Conservation (phyloP, 2,797 vertebrate species). For the Propithecus deckenii region DNA sequence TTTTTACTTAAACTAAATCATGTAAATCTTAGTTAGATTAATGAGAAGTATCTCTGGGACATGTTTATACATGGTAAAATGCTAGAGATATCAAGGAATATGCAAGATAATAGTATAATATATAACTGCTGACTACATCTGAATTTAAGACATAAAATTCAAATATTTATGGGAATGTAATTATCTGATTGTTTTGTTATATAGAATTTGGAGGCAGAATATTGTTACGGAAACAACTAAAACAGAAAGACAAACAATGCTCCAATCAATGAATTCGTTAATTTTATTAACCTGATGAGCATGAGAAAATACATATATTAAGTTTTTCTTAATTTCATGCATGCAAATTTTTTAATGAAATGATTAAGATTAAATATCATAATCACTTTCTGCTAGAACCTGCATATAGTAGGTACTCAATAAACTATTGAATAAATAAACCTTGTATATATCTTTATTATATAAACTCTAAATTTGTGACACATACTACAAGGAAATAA, state of each 20-base stretch:
- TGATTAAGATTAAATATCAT: neutral
- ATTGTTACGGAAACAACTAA: neutral
- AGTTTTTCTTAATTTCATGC: neutral
- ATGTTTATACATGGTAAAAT: neutral
- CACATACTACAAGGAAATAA: neutral
- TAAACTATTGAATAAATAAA: neutral
- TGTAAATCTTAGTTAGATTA: neutral
- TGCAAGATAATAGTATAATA: neutral
- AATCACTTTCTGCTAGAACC: neutral
- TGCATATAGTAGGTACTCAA: neutral
- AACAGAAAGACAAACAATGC: neutral
- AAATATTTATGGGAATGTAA: neutral
- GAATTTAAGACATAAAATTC: neutral
- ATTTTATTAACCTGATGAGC: neutral
- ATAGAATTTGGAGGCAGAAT: neutral
- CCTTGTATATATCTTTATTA: neutral
- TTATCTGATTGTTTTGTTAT: neutral
- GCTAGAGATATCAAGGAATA: neutral
- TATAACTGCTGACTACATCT: neutral
- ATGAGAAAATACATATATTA: neutral
- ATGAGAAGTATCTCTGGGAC: neutral
- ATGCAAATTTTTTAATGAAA: neutral
- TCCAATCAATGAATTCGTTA: neutral
- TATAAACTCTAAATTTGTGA: neutral
- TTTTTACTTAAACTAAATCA: conserved; percentile 13